Percentiles rank a stretch among this genome's conserved stretches.
Conservation (phyloP, 2,888 invertebrate species). For the Strigamia maritima region DNA sequence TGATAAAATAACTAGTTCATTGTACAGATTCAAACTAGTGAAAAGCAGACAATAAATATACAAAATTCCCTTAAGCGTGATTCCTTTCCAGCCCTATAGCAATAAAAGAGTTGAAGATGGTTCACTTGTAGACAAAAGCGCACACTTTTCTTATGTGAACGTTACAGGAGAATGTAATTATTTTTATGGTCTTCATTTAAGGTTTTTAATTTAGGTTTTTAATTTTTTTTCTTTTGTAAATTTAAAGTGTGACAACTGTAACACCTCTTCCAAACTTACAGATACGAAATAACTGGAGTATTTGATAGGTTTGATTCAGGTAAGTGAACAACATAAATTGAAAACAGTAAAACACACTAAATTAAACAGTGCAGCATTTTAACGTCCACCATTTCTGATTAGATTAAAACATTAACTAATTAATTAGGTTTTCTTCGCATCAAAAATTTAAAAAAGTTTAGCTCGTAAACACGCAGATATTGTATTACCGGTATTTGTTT, state of each 20-base stretch:
- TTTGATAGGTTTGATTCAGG: too few species aligned
- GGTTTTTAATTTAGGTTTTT: background rate
- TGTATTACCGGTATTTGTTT: too few species aligned
- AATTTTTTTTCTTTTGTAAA: background rate
- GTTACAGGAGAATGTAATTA: background rate
- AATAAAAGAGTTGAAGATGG: conserved; percentile 10
- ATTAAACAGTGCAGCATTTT: too few species aligned
- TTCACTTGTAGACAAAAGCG: background rate
- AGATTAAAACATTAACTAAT: too few species aligned
- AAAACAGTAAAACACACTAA: too few species aligned
- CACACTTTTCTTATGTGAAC: background rate
- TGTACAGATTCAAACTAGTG: conserved; percentile 26
- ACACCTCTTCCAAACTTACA: background rate
- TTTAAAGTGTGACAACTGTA: background rate
- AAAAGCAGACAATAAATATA: conserved; percentile 5
- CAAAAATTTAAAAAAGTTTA: too few species aligned
- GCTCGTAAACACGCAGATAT: too few species aligned
- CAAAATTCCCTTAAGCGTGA: conserved; percentile 20
- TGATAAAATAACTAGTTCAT: conserved; percentile 29
- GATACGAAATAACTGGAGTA: background rate
- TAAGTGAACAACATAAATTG: too few species aligned
- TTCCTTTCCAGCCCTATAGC: background rate
- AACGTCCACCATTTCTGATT: too few species aligned
- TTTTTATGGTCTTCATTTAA: background rate
- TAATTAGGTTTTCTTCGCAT: too few species aligned